Percentiles rank a stretch among this genome's conserved stretches.
phyloP scores from a whole-genome alignment of 2,113 vertebrate species.

The Etia nguti region DNA sequence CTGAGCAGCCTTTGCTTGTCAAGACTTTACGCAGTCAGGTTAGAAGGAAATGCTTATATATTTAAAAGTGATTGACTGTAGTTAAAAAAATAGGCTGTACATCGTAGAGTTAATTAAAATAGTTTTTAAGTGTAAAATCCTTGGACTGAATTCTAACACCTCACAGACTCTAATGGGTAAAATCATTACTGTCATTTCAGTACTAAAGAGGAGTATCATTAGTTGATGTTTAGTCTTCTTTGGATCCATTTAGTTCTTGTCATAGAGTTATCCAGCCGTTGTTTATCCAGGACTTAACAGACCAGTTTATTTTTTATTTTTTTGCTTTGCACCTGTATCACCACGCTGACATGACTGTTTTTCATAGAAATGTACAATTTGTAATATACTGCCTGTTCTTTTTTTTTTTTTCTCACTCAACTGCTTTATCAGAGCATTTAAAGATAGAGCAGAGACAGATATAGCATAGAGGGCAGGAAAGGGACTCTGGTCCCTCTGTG shows the following conservation, averaged over 20 bases:
- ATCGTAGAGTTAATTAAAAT: background rate
- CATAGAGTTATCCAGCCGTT: background rate
- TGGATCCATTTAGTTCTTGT: background rate
- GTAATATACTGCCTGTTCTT: background rate
- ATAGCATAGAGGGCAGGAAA: conserved; percentile 22
- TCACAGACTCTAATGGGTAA: background rate
- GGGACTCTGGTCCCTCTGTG: conserved; percentile 16
- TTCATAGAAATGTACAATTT: background rate
- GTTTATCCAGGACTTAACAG: background rate
- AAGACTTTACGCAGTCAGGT: background rate
- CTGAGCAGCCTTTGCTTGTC: background rate
- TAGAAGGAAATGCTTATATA: background rate
- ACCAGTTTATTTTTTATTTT: too few relatives aligned
- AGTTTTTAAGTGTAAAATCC: background rate
- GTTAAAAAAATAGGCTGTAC: background rate
- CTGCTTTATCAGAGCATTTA: background rate
- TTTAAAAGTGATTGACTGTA: background rate
- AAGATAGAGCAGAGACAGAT: conserved; percentile 37
- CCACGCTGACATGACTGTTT: background rate
- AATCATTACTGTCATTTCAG: background rate
- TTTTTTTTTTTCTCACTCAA: background rate
- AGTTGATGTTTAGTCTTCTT: background rate
- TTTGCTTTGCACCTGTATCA: background rate
- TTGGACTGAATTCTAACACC: background rate
- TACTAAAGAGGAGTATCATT: background rate